These are phyloP conservation scores for Mobula birostris DNA, from an alignment of 2,113 vertebrate species.

Conservation along the genomic window DNA sequence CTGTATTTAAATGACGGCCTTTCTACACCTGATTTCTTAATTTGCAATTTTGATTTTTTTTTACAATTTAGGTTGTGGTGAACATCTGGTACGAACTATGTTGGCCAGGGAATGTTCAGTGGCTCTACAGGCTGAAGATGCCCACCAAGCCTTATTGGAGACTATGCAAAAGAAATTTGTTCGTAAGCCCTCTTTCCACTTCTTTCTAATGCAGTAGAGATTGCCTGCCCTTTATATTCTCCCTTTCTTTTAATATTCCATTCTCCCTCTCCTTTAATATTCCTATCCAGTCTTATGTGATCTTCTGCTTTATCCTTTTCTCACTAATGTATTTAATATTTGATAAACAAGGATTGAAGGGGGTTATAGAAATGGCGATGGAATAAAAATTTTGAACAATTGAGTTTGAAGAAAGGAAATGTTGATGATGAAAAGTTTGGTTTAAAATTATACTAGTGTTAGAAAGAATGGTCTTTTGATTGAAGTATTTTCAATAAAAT, in stretches of 20 bases:
- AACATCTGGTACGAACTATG: constrained; percentile 96
- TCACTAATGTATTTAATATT: too few species aligned
- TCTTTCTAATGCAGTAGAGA: not conserved
- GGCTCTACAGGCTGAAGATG: constrained; percentile 91
- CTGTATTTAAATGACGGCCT: not conserved
- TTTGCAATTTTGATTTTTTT: constrained; percentile 41
- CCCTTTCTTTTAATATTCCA: not conserved
- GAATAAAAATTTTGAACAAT: too few species aligned
- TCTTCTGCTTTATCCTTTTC: too few species aligned
- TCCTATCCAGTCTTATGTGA: not conserved
- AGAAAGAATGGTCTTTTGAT: too few species aligned
- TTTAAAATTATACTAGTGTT: too few species aligned
- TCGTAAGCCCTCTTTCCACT: constrained; percentile 63
- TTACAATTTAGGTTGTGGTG: constrained; percentile 78
- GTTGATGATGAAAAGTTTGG: too few species aligned
- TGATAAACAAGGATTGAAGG: too few species aligned
- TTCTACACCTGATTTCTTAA: constrained; percentile 37
- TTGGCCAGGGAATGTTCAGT: constrained; percentile 92
- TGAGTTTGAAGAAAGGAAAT: too few species aligned
- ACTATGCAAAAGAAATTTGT: constrained; percentile 99
- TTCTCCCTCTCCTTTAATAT: not conserved
- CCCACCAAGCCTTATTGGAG: constrained; percentile 91
- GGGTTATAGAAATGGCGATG: too few species aligned
- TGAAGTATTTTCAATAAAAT: too few species aligned
- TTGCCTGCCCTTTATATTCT: too few species aligned